Evolutionary conservation across 2,113 vertebrate species (phyloP).

Genomic region (Azemiops feae): DNA sequence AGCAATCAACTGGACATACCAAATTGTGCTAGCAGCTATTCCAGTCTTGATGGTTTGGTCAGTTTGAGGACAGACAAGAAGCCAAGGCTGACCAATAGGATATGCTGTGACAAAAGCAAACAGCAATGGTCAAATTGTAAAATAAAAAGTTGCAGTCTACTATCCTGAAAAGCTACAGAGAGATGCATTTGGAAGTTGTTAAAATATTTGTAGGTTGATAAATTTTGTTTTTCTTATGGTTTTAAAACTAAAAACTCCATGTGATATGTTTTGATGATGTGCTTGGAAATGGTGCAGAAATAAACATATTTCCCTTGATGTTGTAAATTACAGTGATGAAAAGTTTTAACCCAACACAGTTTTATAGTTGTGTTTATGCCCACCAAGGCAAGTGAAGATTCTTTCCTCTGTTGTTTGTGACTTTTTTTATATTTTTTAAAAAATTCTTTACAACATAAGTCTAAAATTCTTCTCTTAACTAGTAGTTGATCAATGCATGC

Average conservation of each 20-base stretch:
- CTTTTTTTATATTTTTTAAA: conserved; percentile 64
- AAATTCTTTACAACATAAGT: conserved; percentile 61
- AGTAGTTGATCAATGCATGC: conserved; percentile 70
- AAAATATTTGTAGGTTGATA: conserved; percentile 62
- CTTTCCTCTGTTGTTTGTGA: conserved; percentile 63
- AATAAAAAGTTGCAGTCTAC: conserved; percentile 55
- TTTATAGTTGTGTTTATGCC: conserved; percentile 62
- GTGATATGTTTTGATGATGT: conserved; percentile 71
- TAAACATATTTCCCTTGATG: conserved; percentile 55
- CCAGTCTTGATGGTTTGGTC: conserved; percentile 55
- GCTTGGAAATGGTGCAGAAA: conserved; percentile 71
- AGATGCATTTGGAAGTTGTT: conserved; percentile 62
- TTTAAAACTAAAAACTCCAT: conserved; percentile 52
- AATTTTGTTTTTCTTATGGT: conserved; percentile 65
- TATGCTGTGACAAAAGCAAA: conserved; percentile 53
- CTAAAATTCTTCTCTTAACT: conserved; percentile 62
- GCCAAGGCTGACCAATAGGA: conserved; percentile 54
- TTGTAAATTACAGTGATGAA: conserved; percentile 65
- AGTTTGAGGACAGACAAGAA: conserved; percentile 61
- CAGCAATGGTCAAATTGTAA: conserved; percentile 57
- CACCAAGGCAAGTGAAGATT: conserved; percentile 50
- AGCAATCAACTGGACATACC: conserved; percentile 50
- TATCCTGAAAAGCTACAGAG: conserved; percentile 54
- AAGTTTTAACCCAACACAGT: conserved; percentile 52
- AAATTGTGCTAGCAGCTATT: conserved; percentile 55